Base-by-base conservation (phyloP, 2,888 invertebrate genomes). In the Pollenia griseotomentosa region DNA sequence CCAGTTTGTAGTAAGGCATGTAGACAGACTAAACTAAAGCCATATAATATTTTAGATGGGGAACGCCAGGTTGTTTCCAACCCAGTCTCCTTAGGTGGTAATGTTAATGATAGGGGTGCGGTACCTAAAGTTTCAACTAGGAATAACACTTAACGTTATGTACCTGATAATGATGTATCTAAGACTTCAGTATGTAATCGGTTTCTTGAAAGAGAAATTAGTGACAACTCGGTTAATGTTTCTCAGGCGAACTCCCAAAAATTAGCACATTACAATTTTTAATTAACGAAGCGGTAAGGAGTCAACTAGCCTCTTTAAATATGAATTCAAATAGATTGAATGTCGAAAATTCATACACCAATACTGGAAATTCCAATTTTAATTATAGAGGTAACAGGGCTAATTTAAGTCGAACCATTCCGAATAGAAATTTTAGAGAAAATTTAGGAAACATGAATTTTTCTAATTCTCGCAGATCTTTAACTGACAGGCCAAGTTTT, bases 211-310 rank as follows among this genome's bases (percentile, higher is more conserved):
- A 2, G 19, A 19, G 19, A 19, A 2, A 19, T 19, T 19, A 1
- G 19, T 19, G 19, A 19, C 1, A 19, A 19, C 19, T 19, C 19
- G 19, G 19, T 19, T 19, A 19, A 19, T 19, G 16, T n/a, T 65
- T 16, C 42, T 44, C 42, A 42, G 8, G 10, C 11, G 16, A 65
- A 11, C 19, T 44, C 63, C 5, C 16, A 42, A 65, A 65, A 57
- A 19, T 2, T 57, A 10, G 40, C 33, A 33, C 42, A 0, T 16
- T 75, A 5, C 75, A 75, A 10, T 19, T 42, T 53, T 33, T 53
- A 14, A 65, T 75, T 14, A 75, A 63, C 10, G 53, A 65, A 33
- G 46, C 73, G 2, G 73, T 48, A 5, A 23, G 33, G 65, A 63
- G 9, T 63, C 75, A 75, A 12, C 23, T 75, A n/a, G 51, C 16